Conservation (phyloP, 2,797 vertebrate genomes). For the Lutjanus argentimaculatus region DNA sequence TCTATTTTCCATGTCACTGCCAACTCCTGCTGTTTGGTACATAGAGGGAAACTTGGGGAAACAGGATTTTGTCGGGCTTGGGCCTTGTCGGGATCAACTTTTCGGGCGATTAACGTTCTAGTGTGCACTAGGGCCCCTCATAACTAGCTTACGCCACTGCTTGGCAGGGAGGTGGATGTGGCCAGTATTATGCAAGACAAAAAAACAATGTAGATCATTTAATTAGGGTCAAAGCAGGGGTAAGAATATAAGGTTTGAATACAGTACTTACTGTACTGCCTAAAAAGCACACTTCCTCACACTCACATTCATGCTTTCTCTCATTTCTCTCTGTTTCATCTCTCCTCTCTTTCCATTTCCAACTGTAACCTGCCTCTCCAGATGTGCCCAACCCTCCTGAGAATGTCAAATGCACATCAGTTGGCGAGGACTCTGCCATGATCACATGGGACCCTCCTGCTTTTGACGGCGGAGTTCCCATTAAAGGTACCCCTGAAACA, state of each 20-base stretch:
- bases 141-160: too few relatives aligned
- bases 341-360: constrained; percentile 14
- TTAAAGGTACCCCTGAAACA: constrained; percentile 85
- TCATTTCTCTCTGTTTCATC: constrained; percentile 25
- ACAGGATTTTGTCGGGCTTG: too few relatives aligned
- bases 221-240: not conserved
- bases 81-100: too few relatives aligned
- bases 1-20: too few relatives aligned
- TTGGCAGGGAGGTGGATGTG: too few relatives aligned
- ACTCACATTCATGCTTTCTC: not conserved
- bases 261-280: not conserved
- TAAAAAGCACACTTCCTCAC: not conserved
- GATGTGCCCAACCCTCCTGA: constrained; percentile 92
- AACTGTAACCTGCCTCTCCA: constrained; percentile 73
- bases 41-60: too few relatives aligned
- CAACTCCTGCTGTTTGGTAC: too few relatives aligned
- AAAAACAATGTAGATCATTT: not conserved
- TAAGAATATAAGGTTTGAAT: not conserved
- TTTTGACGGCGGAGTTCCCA: constrained; percentile 89
- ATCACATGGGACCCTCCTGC: constrained; percentile 90
- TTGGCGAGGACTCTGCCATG: constrained; percentile 90
- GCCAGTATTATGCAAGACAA: not conserved
- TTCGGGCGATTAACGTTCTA: too few relatives aligned
- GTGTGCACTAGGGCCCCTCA: too few relatives aligned
- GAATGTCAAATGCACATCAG: constrained; percentile 87